phyloP scores from a whole-genome alignment of 2,888 invertebrate species.

The Oscheius myriophilus region DNA sequence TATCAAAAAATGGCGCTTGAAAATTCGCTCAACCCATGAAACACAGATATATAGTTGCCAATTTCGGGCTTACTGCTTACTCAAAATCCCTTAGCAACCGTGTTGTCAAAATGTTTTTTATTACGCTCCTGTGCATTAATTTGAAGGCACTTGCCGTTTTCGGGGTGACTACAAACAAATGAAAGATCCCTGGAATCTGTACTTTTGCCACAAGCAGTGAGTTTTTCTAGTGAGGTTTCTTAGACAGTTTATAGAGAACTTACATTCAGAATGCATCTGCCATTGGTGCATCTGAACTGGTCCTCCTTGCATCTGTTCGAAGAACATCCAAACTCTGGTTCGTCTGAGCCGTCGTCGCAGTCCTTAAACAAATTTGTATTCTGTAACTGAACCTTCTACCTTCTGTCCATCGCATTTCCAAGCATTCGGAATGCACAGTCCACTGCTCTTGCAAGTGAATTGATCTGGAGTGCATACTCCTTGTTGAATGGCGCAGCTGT shows the following conservation, averaged over 20 bases:
- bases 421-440: conserved; percentile 92
- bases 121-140: no score
- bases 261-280: conserved; percentile 68
- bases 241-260: no score
- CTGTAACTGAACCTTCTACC: conserved; percentile 3
- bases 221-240: not conserved
- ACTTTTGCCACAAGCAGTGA: no score
- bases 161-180: no score
- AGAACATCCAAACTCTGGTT: conserved; percentile 72
- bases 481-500: conserved; percentile 73
- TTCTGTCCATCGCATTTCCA: conserved; percentile 95
- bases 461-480: conserved; percentile 68
- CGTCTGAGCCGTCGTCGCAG: conserved; percentile 95
- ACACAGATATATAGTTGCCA: no score
- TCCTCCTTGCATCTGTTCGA: conserved; percentile 60
- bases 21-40: no score
- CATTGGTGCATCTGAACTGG: conserved; percentile 70
- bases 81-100: no score
- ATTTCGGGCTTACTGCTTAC: no score
- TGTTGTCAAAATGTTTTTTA: no score
- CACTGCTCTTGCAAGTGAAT: conserved; percentile 73
- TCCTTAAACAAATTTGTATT: conserved; percentile 74
- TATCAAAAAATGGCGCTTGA: no score
- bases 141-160: no score
- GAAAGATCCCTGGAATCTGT: no score